These are phyloP conservation scores for Bergia puertoricense DNA, from an alignment of 92 coral and sea anemone species.

Conservation along the genomic window DNA sequence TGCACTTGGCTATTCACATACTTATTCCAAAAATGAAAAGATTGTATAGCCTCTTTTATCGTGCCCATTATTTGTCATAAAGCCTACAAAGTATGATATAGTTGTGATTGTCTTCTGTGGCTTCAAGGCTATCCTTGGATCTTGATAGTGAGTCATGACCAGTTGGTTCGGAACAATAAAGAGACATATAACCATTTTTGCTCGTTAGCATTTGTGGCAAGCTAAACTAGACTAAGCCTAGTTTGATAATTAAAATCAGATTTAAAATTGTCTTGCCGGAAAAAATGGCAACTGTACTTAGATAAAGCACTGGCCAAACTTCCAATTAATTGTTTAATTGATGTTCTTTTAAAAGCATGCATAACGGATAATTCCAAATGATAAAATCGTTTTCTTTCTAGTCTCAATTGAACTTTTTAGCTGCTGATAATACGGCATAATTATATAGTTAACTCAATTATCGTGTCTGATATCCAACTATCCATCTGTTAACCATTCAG, in stretches of 20 bases:
- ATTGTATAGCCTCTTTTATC: background rate
- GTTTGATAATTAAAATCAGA: background rate
- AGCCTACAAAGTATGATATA: background rate
- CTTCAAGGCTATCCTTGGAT: background rate
- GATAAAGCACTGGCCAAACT: background rate
- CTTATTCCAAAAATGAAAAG: background rate
- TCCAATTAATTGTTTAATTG: background rate
- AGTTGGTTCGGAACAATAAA: background rate
- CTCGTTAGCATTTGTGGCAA: background rate
- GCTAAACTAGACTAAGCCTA: background rate
- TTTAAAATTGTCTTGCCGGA: background rate
- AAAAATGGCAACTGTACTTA: background rate
- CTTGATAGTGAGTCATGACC: background rate
- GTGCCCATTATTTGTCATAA: background rate
- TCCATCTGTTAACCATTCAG: background rate
- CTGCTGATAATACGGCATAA: background rate
- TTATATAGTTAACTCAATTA: background rate
- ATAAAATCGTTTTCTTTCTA: too few relatives aligned
- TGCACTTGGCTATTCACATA: background rate
- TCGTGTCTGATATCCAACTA: background rate
- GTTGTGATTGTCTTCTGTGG: background rate
- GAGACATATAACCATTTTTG: background rate
- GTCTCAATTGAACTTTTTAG: background rate
- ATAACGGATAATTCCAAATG: too few relatives aligned
- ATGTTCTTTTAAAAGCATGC: background rate